Base-by-base conservation (phyloP, 2,888 invertebrate species). In the Ophion ellenae region DNA sequence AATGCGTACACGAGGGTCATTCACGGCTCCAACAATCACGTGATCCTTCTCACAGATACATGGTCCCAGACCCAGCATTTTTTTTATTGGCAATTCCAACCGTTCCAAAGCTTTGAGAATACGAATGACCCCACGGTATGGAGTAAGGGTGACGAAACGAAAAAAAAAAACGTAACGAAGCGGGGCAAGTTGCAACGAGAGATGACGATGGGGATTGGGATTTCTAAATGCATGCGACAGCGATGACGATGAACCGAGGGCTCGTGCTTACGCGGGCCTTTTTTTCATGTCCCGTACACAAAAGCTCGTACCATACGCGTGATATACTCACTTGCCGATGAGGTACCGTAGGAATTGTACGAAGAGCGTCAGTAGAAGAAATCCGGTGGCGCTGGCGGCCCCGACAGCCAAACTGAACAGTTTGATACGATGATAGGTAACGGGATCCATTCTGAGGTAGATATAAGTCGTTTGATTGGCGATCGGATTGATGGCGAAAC, bases 381-480 rank as follows among this genome's bases (percentile, higher is more conserved):
- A 98, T 63, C 95, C 96, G 47, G 96, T 96, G 40, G 98, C 98
- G 90, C 97, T 96, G 53, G 97, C 95, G 32, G 96, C 96, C 45
- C 99, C 99, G 83, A 97, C 97, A 75, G 97, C 93, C 87, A 98
- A 95, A 94, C 98, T 98, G 91, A 97, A 96, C 87, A 98, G 96
- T 94, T 98, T 97, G 76, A 98, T 97, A 89, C 97, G 96, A 92
- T 97, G 96, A 95, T 98, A 97, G 83, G 97, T 97, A 91, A 97
- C 96, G 24, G 98, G 98, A 94, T 98, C 98, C 92, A 99, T 97
- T 92, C 97, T 97, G 80, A 98, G 95, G 75, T 97, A 94, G 45
- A 98, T 96, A 90, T 96, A 96, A 69, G 96, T 96, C 2, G 98
- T 97, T 47, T 96, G 95, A 93, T 98, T 98, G 78, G 97, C 97